phyloP scores from a whole-genome alignment of 2,113 vertebrate genomes.

The Halichoeres trimaculatus region DNA sequence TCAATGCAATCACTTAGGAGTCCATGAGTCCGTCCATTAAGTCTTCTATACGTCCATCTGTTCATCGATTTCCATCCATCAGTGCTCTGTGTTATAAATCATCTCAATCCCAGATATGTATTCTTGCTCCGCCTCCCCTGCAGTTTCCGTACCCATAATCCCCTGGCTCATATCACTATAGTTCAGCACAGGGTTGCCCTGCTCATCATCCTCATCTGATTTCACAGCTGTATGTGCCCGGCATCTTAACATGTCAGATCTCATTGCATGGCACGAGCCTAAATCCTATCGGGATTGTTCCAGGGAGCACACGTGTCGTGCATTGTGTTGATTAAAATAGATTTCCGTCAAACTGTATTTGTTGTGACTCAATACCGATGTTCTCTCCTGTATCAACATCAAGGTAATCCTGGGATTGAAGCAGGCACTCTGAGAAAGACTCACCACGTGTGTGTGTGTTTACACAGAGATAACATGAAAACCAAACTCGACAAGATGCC shows the following conservation, averaged over 20 bases:
- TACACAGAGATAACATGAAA: neutral
- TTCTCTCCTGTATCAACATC: conserved; percentile 14
- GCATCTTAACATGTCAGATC: conserved; percentile 54
- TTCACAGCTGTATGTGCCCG: conserved; percentile 58
- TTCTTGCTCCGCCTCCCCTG: conserved; percentile 22
- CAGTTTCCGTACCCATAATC: conserved; percentile 62
- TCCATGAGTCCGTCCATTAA: neutral
- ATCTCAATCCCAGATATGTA: conserved; percentile 49
- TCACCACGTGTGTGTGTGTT: neutral
- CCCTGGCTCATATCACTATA: conserved; percentile 43
- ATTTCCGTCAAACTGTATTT: conserved; percentile 31
- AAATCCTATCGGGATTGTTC: conserved; percentile 67
- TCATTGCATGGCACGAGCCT: conserved; percentile 34
- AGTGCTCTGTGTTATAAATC: conserved; percentile 16
- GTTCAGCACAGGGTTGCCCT: conserved; percentile 47
- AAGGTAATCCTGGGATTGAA: conserved; percentile 35
- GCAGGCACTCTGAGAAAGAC: conserved; percentile 11
- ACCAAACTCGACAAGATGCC: neutral
- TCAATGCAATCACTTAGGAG: neutral
- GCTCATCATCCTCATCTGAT: conserved; percentile 63
- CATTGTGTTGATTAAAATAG: conserved; percentile 62
- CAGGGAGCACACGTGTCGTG: conserved; percentile 43
- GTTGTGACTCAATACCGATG: conserved; percentile 29
- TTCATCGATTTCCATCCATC: conserved; percentile 5
- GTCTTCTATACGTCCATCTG: conserved; percentile 7